A percentile compares a stretch with the other conserved stretches of the same genome.
phyloP scores from a whole-genome alignment of 2,888 invertebrate genomes.

The Cephus runcator region DNA sequence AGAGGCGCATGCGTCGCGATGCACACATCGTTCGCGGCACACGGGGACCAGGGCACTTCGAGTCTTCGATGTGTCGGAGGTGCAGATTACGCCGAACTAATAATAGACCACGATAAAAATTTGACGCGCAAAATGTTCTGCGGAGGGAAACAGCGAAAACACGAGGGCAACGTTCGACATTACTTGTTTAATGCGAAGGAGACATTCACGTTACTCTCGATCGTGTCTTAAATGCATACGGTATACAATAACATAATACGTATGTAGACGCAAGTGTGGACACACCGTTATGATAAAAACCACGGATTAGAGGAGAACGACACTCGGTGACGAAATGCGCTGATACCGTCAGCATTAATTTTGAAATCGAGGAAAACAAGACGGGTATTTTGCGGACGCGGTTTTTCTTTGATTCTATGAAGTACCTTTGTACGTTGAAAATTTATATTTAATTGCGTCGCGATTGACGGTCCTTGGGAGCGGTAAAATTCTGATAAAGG shows the following conservation, averaged over 20 bases:
- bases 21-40: neutral
- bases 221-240: neutral
- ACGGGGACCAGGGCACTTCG: conserved; percentile 25
- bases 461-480: neutral
- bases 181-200: neutral
- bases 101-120: conserved; percentile 61
- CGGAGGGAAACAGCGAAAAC: conserved; percentile 48
- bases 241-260: neutral
- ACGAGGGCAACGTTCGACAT: conserved; percentile 51
- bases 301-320: neutral
- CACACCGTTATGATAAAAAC: neutral
- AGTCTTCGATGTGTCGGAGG: conserved; percentile 45
- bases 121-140: conserved; percentile 54
- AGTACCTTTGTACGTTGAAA: neutral
- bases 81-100: conserved; percentile 58
- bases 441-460: neutral
- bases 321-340: neutral
- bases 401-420: neutral
- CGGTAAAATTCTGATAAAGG: neutral
- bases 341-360: neutral
- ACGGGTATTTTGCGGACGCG: neutral
- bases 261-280: neutral
- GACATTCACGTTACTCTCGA: neutral
- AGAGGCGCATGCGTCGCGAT: neutral
- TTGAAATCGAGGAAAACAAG: neutral